Evolutionary conservation across 1,140 invertebrate species (phyloP).

Genomic region (Holcopasites calliopsidis): DNA sequence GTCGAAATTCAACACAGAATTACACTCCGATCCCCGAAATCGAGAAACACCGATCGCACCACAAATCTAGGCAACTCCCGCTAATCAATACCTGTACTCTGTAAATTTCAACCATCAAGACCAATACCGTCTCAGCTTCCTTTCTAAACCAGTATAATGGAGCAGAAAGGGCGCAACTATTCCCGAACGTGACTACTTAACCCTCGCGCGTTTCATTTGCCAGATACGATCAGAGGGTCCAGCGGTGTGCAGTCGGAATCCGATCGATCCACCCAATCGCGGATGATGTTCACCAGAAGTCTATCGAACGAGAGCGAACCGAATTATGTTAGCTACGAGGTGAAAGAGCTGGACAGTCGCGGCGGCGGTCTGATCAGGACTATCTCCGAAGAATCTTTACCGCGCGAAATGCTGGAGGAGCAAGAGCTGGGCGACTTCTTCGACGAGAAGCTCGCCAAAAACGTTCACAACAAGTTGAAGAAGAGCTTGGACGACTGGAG

Average conservation of each 20-base stretch:
- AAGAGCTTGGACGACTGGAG: slow-evolving; percentile 43
- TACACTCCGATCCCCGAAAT: not conserved
- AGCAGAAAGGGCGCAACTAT: slow-evolving; percentile 46
- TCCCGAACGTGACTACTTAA: slow-evolving; percentile 56
- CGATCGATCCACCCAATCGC: slow-evolving; percentile 46
- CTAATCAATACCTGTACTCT: not conserved
- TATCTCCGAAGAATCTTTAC: slow-evolving; percentile 77
- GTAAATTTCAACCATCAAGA: not conserved
- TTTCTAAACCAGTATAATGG: not conserved
- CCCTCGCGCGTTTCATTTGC: slow-evolving; percentile 49
- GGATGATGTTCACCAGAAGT: slow-evolving; percentile 56
- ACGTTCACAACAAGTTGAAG: slow-evolving; percentile 45
- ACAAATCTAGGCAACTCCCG: not conserved
- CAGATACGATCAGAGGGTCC: slow-evolving; percentile 53
- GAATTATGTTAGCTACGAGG: slow-evolving; percentile 66
- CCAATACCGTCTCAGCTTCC: not conserved
- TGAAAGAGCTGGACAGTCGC: slow-evolving; percentile 63
- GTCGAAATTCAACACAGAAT: too few relatives aligned
- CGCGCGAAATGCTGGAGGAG: slow-evolving; percentile 72
- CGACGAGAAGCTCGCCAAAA: slow-evolving; percentile 57
- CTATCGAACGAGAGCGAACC: slow-evolving; percentile 71
- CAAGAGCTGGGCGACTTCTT: slow-evolving; percentile 62
- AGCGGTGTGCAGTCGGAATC: not conserved
- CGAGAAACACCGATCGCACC: too few relatives aligned
- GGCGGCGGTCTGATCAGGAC: slow-evolving; percentile 61